Evolutionary conservation across 1,140 invertebrate genomes (phyloP).

Genomic region (Vanessa tameamea): DNA sequence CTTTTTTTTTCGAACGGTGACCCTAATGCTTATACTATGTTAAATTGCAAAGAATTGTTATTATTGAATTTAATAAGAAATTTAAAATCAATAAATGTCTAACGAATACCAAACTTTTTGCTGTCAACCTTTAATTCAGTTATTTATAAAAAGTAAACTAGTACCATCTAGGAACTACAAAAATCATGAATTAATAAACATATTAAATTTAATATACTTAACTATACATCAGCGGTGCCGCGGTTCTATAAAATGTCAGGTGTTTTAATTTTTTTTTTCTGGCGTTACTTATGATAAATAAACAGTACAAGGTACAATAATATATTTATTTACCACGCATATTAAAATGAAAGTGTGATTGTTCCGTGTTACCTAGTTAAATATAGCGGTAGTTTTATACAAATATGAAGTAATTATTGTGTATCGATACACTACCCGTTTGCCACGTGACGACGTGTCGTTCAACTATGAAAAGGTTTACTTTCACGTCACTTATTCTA

Average conservation of each 20-base stretch:
- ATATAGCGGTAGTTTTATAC: slow-evolving; percentile 13
- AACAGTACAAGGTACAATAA: neutral
- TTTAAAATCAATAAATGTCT: neutral
- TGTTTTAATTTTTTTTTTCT: no score
- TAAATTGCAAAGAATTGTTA: slow-evolving; percentile 2
- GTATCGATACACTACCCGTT: slow-evolving; percentile 25
- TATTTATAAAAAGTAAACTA: no score
- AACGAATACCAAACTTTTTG: neutral
- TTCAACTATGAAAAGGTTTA: slow-evolving; percentile 20
- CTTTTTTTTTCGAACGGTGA: slow-evolving; percentile 4
- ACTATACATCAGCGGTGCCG: no score
- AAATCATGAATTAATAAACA: no score
- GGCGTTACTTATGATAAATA: neutral
- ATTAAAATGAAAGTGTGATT: slow-evolving; percentile 1
- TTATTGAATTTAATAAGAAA: no score
- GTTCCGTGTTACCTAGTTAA: slow-evolving; percentile 6
- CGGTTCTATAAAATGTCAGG: no score
- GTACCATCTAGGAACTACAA: no score
- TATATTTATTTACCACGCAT: neutral
- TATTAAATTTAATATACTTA: no score
- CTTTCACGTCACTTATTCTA: slow-evolving; percentile 6
- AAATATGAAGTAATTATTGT: neutral
- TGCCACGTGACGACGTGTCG: slow-evolving; percentile 33
- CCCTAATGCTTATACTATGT: slow-evolving; percentile 20
- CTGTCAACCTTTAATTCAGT: no score